Evolutionary conservation across 2,113 vertebrate species (phyloP), one percentile per base, ranked within the genome.

Genomic region (Barnardius zonarius): DNA sequence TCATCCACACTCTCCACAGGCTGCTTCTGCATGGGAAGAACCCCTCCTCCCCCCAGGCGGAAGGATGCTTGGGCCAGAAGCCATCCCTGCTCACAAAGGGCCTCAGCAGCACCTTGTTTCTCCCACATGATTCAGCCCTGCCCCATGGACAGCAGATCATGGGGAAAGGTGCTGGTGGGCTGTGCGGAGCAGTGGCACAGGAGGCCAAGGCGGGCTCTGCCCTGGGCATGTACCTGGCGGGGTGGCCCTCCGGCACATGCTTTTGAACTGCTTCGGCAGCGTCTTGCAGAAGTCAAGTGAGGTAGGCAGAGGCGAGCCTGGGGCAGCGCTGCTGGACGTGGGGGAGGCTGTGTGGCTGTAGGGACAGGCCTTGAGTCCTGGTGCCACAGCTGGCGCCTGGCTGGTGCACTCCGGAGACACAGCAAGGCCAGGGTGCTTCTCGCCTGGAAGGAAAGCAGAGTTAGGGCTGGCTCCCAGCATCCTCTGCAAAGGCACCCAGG

Each of bases 231-330:
- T 77, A 99, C 98, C 98, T 98, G 98, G 98, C 1, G 98, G 98
- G 51, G 98, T 98, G 93, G 98, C 98, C 97, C 98, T 98, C 79
- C 98, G 98, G 96, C 99, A 99, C 98, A 99, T 98, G 96, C 98
- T 98, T 98, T 99, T 99, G 98, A 99, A 99, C 98, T 99, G 99
- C 98, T 99, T 99, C 91, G 99, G 98, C 96, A 98, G 98, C 54
- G 98, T 98, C 98, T 99, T 99, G 98, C 98, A 99, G 95, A 98
- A 98, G 96, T 99, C 99, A 14, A 98, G 98, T 98, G 99, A 99
- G 98, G 99, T 98, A 98, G 99, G 99, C 92, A 98, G 97, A 92
- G 98, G 95, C 17, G 97, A 98, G 92, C 98, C 98, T 20, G 97
- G 97, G 82, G 98, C 96, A 5, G 97, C 78, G 7, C 96, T 98